These are phyloP conservation scores for Phaethornis superciliosus DNA, from an alignment of 2,113 vertebrate genomes.

Conservation along the genomic window DNA sequence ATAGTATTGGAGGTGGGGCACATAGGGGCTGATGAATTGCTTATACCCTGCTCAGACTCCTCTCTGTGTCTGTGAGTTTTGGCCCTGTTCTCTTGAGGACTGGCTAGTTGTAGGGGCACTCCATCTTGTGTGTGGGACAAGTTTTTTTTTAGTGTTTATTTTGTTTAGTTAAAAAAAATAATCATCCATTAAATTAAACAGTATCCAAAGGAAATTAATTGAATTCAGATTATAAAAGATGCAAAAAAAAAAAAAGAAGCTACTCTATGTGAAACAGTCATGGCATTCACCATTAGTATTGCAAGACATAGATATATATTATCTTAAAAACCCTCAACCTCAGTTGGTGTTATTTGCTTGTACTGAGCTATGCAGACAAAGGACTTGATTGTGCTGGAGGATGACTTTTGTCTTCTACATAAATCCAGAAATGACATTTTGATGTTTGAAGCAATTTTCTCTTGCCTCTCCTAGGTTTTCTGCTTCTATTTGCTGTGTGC, in stretches of 20 bases:
- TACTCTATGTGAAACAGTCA: not conserved
- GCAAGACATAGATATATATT: not conserved
- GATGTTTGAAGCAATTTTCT: not conserved
- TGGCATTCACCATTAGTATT: not conserved
- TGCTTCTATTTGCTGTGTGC: not conserved
- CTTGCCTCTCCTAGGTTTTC: not conserved
- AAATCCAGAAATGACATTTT: not conserved
- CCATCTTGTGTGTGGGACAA: not conserved
- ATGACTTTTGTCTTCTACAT: not conserved
- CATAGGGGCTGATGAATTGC: fast-evolving
- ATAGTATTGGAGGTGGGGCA: fast-evolving
- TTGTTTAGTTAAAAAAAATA: not conserved
- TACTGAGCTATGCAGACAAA: not conserved
- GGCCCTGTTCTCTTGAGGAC: no score
- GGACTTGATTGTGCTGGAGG: not conserved
- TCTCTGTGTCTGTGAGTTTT: not conserved
- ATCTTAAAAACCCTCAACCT: not conserved
- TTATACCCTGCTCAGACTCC: not conserved
- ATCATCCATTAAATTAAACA: not conserved
- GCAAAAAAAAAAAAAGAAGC: not conserved
- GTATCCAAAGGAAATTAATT: not conserved
- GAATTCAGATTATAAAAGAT: not conserved
- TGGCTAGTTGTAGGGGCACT: not conserved
- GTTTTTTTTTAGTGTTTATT: not conserved
- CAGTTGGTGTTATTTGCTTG: fast-evolving